phyloP scores from a whole-genome alignment of 2,113 vertebrate species.

The Bambusicola thoracicus region DNA sequence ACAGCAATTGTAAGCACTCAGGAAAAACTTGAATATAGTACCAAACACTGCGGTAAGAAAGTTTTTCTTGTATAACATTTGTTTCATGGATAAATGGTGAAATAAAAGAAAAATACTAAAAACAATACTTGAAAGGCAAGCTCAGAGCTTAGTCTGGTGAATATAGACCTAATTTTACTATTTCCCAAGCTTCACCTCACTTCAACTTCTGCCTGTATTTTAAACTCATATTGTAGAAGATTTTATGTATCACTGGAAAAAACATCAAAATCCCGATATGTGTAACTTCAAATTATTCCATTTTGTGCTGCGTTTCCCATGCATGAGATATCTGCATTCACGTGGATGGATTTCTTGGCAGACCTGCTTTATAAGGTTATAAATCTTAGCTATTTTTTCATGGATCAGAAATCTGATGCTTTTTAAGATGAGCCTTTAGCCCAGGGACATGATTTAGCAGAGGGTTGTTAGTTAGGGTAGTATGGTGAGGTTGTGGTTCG shows the following conservation, averaged over 20 bases:
- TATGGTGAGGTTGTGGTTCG: too few relatives aligned
- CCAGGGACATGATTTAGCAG: background rate
- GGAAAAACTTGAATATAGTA: background rate
- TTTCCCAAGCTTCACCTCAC: background rate
- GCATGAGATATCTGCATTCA: background rate
- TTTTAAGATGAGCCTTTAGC: conserved; percentile 49
- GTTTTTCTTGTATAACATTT: background rate
- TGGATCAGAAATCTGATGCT: background rate
- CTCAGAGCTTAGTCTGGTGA: background rate
- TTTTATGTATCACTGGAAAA: background rate
- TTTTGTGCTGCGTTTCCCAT: background rate
- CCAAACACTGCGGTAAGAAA: background rate
- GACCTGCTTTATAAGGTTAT: background rate
- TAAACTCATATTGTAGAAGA: background rate
- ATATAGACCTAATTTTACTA: background rate
- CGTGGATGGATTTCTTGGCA: background rate
- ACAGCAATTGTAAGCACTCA: background rate
- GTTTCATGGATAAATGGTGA: background rate
- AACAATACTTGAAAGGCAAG: background rate
- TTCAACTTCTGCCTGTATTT: background rate
- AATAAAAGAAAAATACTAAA: background rate
- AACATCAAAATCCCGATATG: background rate
- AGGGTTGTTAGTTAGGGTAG: too few relatives aligned
- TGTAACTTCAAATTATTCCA: background rate
- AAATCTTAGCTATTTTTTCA: background rate